Evolutionary conservation across 2,888 invertebrate genomes (phyloP).

Genomic region (Antheraea yamamai): DNA sequence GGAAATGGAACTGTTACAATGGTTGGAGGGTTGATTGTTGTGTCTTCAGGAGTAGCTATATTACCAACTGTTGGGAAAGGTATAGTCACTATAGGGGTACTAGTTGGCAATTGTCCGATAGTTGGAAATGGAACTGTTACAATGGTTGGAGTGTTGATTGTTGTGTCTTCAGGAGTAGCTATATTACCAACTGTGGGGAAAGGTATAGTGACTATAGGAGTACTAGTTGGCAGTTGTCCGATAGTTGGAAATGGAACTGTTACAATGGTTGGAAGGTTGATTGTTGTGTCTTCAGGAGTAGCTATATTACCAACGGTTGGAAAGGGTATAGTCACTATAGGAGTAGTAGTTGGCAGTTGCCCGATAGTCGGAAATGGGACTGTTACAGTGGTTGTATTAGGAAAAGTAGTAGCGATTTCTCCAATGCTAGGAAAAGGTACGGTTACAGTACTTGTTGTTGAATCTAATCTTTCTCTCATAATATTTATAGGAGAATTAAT

Average conservation of each 20-base stretch:
- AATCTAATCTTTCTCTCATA: not conserved
- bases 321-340: slow-evolving; percentile 16
- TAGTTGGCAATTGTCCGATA: slow-evolving; percentile 13
- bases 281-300: slow-evolving; percentile 14
- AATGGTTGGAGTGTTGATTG: too few species aligned
- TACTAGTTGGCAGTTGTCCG: slow-evolving; percentile 3
- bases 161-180: too few species aligned
- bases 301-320: slow-evolving; percentile 8
- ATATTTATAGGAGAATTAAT: not conserved
- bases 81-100: slow-evolving; percentile 20
- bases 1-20: slow-evolving; percentile 22
- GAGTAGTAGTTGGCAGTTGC: slow-evolving; percentile 18
- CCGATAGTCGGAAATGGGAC: slow-evolving; percentile 20
- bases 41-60: not conserved
- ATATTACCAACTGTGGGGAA: too few species aligned
- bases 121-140: slow-evolving; percentile 23
- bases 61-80: slow-evolving; percentile 13
- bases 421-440: slow-evolving; percentile 21
- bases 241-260: slow-evolving; percentile 21
- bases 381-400: slow-evolving; percentile 22
- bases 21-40: too few species aligned
- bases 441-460: slow-evolving; percentile 12
- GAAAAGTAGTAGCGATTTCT: slow-evolving; percentile 3
- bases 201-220: too few species aligned
- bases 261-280: too few species aligned